These are phyloP conservation scores for Melanotaenia pygmaea DNA, from an alignment of 2,797 vertebrate species.

Conservation along the genomic window DNA sequence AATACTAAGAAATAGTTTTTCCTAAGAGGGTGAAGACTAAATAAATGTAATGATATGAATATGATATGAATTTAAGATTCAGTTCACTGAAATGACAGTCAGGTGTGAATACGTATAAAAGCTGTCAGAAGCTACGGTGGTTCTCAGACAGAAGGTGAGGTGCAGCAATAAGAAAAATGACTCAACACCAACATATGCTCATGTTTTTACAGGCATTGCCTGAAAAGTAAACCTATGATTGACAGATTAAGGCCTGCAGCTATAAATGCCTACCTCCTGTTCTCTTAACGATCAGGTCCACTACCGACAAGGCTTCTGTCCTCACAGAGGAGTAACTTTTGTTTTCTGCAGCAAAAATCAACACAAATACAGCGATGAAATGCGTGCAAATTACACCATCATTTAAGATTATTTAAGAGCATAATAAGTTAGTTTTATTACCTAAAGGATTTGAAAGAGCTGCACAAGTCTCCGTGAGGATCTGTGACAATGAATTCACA, in stretches of 20 bases:
- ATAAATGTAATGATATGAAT: no score
- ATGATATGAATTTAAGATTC: no score
- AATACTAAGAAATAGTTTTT: no score
- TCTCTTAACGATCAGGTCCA: conserved; percentile 92
- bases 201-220: not conserved
- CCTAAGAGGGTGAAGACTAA: no score
- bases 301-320: conserved; percentile 93
- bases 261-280: conserved; percentile 85
- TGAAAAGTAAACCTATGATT: not conserved
- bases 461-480: conserved; percentile 91
- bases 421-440: conserved; percentile 55
- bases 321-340: conserved; percentile 97
- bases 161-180: not conserved
- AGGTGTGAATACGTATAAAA: no score
- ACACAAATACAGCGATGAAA: not conserved
- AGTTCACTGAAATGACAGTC: no score
- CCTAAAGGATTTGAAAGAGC: conserved; percentile 93
- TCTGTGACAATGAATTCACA: conserved; percentile 84
- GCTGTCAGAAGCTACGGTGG: not conserved
- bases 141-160: not conserved
- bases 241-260: not conserved
- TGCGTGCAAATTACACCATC: fast-evolving
- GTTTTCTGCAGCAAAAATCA: conserved; percentile 87
- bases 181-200: not conserved
- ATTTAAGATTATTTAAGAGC: no score